phyloP scores from a whole-genome alignment of 2,797 vertebrate genomes.

The Poeciliopsis gracilis region DNA sequence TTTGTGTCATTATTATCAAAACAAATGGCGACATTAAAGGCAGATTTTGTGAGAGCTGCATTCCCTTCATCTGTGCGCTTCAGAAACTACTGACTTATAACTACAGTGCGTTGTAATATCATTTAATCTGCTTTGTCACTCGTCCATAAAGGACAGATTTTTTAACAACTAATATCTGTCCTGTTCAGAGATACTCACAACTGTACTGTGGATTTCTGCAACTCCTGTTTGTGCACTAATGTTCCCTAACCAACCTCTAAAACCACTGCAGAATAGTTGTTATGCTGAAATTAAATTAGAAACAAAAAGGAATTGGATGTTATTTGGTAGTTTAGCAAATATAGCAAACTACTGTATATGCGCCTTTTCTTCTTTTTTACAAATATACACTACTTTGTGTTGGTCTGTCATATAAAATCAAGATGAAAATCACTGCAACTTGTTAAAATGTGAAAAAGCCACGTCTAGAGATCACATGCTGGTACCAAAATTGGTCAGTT shows the following conservation, averaged over 20 bases:
- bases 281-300: background rate
- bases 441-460: background rate
- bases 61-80: conserved; percentile 50
- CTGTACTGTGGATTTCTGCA: background rate
- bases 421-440: background rate
- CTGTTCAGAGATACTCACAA: background rate
- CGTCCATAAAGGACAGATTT: background rate
- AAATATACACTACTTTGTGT: background rate
- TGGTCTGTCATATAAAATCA: background rate
- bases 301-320: background rate
- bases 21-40: conserved; percentile 57
- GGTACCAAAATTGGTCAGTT: conserved; percentile 24
- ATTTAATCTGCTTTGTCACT: background rate
- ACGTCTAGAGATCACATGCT: background rate
- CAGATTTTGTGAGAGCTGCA: conserved; percentile 47
- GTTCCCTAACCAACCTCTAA: background rate
- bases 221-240: background rate
- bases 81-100: conserved; percentile 11
- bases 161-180: background rate
- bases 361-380: background rate
- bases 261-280: background rate
- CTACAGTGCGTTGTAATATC: background rate
- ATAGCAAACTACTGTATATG: background rate
- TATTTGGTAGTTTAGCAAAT: background rate
- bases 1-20: conserved; percentile 61